A percentile compares a stretch with the other conserved stretches of the same genome.
phyloP scores from a whole-genome alignment of 2,888 invertebrate species.

The Pseudococcus jackbeardsleyi region DNA sequence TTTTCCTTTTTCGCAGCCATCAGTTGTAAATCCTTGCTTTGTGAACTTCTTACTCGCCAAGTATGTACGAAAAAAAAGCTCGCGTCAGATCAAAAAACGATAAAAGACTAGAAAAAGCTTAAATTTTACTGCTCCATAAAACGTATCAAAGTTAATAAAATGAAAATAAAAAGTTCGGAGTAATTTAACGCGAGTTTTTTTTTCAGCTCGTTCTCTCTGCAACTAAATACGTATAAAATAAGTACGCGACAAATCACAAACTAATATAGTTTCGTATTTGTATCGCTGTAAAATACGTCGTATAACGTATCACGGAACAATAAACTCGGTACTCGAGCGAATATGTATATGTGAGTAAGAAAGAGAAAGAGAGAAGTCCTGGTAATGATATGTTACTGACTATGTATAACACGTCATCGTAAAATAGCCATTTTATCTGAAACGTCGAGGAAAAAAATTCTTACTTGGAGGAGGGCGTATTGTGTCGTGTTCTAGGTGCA shows the following conservation, averaged over 20 bases:
- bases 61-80: slow-evolving; percentile 25
- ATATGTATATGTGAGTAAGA: not conserved
- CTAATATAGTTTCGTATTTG: slow-evolving; percentile 17
- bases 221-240: slow-evolving; percentile 39
- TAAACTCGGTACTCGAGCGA: not conserved
- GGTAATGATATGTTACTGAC: slow-evolving; percentile 19
- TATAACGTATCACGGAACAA: slow-evolving; percentile 8
- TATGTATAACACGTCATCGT: not conserved
- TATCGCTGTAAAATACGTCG: not conserved
- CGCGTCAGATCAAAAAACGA: slow-evolving; percentile 9
- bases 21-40: slow-evolving; percentile 16
- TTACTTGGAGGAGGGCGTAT: not conserved
- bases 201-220: not conserved
- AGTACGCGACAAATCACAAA: slow-evolving; percentile 44
- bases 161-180: slow-evolving; percentile 46
- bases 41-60: not conserved
- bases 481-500: not conserved
- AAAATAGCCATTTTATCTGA: slow-evolving; percentile 9
- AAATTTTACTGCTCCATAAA: slow-evolving; percentile 44
- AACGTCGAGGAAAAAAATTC: not conserved
- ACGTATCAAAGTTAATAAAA: slow-evolving; percentile 50
- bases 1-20: not conserved
- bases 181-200: slow-evolving; percentile 38
- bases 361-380: not conserved
- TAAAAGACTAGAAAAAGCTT: slow-evolving; percentile 42